Base-by-base conservation (phyloP, 2,797 vertebrate species). In the Steatocranus sp. region DNA sequence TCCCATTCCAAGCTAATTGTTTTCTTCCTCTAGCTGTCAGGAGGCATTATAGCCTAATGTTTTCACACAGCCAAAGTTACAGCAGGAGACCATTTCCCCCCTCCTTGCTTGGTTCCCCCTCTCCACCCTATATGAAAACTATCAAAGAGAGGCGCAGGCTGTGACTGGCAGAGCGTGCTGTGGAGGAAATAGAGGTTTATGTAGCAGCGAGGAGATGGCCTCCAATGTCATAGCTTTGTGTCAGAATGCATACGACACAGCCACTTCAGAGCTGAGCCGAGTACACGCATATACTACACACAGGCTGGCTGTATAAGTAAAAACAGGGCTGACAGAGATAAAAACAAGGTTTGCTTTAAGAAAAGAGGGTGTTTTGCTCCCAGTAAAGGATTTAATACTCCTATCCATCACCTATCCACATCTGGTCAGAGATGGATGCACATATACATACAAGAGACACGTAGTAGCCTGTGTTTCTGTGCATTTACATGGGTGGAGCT, bases 131-230 rank as follows among this genome's bases (percentile, higher is more conserved):
- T 82, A 86, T 86, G 80, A 93, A 91, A 94, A 92, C 91, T 83
- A 89, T 91, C 87, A 89, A 90, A 89, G 81, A 78, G 83, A 75
- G 80, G 84, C 6, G 17, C 83, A 17, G 86, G 87, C 76, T 76
- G 61, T 91, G 94, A 93, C 88, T 93, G 91, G 88, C 92, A 92
- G 92, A 89, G 87, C 93, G 82, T 90, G 91, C 92, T 91, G 88
- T 76, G 92, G 90, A 90, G 91, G 93, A 95, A 95, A 95, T 92
- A 79, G 86, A 91, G 93, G 93, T 95, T 93, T 93, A 92, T 92
- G 89, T 91, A 85, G 89, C 89, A 83, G 84, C 8, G 77, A 90
- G 75, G 80, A 91, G 88, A 83, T 79, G 32, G 85, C 85, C 88
- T 90, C 83, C 84, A 85, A 91, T 89, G 91, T 90, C 92, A 91